A percentile compares a stretch with the other conserved stretches of the same genome.
Conservation (phyloP, 2,888 invertebrate genomes). For the Ormyrus pomaceus region DNA sequence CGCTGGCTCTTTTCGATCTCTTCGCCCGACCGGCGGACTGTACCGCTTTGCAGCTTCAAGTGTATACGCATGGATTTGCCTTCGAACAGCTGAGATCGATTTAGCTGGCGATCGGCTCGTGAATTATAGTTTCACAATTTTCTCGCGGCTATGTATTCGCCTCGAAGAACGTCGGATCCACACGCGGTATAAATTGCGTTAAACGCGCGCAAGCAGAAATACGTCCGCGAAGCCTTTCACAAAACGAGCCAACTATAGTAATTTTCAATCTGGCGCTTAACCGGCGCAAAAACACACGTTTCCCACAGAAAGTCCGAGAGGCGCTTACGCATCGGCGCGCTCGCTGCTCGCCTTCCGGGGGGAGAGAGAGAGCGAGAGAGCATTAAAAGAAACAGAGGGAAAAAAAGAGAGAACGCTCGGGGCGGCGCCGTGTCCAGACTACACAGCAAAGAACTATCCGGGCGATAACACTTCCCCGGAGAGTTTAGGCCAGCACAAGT, state of each 20-base stretch:
- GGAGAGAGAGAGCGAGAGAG: not conserved
- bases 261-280: slow-evolving; percentile 22
- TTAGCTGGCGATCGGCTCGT: too few relatives aligned
- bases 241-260: slow-evolving; percentile 46
- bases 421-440: not conserved
- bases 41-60: too few relatives aligned
- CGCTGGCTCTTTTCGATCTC: too few relatives aligned
- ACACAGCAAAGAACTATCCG: not conserved
- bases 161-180: not conserved
- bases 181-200: not conserved
- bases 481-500: slow-evolving; percentile 58
- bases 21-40: too few relatives aligned
- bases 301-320: too few relatives aligned
- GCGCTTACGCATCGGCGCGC: not conserved
- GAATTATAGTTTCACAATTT: too few relatives aligned
- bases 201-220: not conserved
- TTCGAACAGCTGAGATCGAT: too few relatives aligned
- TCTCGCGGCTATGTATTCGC: not conserved
- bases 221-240: not conserved
- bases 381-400: slow-evolving; percentile 11
- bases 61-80: too few relatives aligned
- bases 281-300: not conserved
- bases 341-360: not conserved
- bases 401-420: not conserved
- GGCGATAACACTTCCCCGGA: slow-evolving; percentile 62